These are phyloP conservation scores for Brachyopa scutellaris DNA, from an alignment of 2,888 invertebrate genomes.

Conservation along the genomic window DNA sequence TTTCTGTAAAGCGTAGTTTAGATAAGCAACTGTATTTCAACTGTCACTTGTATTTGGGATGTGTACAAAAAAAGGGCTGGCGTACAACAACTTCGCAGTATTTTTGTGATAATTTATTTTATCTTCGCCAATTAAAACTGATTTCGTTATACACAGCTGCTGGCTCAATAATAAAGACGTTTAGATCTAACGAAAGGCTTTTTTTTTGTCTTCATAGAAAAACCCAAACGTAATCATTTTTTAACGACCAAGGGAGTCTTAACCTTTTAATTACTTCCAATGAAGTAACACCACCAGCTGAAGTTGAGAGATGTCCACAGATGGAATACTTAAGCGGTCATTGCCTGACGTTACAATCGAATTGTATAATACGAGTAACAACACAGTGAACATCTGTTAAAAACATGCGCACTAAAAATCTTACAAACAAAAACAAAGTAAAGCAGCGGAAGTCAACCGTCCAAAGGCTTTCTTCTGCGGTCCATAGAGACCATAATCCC, in stretches of 20 bases:
- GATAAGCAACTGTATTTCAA: too few relatives aligned
- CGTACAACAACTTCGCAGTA: too few relatives aligned
- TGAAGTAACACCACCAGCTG: constrained; percentile 18
- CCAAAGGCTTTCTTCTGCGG: constrained; percentile 20
- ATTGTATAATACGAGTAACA: constrained; percentile 40
- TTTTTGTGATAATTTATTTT: too few relatives aligned
- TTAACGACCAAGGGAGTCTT: constrained; percentile 39
- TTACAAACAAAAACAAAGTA: constrained; percentile 20
- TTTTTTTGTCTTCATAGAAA: too few relatives aligned
- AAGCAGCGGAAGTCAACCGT: constrained; percentile 45
- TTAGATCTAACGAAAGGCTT: too few relatives aligned
- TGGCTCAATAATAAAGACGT: too few relatives aligned
- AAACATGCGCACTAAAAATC: constrained; percentile 23
- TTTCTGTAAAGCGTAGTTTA: too few relatives aligned
- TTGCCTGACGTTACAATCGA: constrained; percentile 27
- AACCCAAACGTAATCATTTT: too few relatives aligned
- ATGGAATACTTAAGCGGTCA: constrained; percentile 17
- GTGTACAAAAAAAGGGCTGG: too few relatives aligned
- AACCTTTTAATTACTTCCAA: constrained; percentile 65
- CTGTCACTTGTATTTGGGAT: too few relatives aligned
- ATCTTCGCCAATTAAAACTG: too few relatives aligned
- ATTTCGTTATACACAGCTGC: too few relatives aligned
- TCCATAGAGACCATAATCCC: constrained; percentile 27
- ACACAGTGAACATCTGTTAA: constrained; percentile 37
- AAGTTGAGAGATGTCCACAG: constrained; percentile 37